Evolutionary conservation across 2,113 vertebrate species (phyloP), one percentile per base, ranked within the genome.

Genomic region (Reinhardtius hippoglossoides): DNA sequence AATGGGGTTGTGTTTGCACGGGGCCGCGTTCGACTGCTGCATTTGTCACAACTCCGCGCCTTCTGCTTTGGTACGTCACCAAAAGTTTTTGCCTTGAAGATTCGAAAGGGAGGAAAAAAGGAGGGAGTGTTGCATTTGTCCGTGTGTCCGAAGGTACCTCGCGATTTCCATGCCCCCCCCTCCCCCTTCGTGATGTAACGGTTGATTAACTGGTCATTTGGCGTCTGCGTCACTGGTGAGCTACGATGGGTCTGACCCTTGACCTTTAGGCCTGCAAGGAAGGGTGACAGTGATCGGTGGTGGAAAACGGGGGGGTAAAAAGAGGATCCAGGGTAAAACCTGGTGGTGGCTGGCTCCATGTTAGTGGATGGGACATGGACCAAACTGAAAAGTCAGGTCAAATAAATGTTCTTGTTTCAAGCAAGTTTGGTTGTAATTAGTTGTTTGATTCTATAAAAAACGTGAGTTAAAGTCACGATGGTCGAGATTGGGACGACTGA

Each of bases 1-100:
- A 86, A 73, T 89, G 73, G 31, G 15, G 83, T 67, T 80, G 68
- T 80, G 74, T 88, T 80, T 67, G 56, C 73, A 70, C 58, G 67
- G 48, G 77, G 42, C 76, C 40, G 21, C 1, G n/a, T 67, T 75
- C 24, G 4, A 26, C 67, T 67, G 40, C 13, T 54, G 31, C 61
- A 81, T 82, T 82, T 80, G 71, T 71, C 40, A 82, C 62, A 79
- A n/a, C 24, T 61, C n/a, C 3, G 42, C 58, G 46, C 20, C 27
- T 12, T 13, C 18, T 52, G 5, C 26, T 64, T 46, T 31, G 72
- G 55, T 58, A 59, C 9, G 59, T 61, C 35, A 0, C 26, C 21
- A 46, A 54, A 71, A 1, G 56, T 4, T 42, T 42, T 58, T 42
- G 27, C 58, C 18, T 56, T 61, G 4, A n/a, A n/a, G n/a, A n/a